These are phyloP conservation scores for Incurvaria masculella DNA, from an alignment of 2,888 invertebrate species.

Conservation along the genomic window DNA sequence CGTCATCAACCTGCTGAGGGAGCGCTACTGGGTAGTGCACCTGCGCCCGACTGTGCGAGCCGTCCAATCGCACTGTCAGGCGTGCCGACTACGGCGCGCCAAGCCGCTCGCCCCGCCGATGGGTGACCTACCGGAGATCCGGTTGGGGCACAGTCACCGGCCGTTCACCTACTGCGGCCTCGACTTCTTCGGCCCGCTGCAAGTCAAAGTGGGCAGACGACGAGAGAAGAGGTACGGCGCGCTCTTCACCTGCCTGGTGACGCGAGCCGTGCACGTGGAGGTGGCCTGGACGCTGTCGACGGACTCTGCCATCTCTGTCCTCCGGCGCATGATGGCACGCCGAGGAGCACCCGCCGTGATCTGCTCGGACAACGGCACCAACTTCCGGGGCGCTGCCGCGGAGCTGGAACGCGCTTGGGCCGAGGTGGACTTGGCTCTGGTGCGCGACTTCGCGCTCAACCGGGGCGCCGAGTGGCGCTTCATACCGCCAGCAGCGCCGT, in stretches of 20 bases:
- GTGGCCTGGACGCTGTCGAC: slow-evolving; percentile 12
- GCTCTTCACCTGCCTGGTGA: slow-evolving; percentile 18
- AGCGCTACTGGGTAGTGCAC: slow-evolving; percentile 5
- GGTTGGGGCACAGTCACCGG: slow-evolving; percentile 3
- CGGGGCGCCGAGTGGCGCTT: too few species aligned
- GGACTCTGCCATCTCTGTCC: slow-evolving; percentile 11
- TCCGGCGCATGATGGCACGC: slow-evolving; percentile 14
- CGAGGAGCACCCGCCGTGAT: slow-evolving; percentile 13
- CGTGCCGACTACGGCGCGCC: slow-evolving; percentile 1
- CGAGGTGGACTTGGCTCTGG: too few species aligned
- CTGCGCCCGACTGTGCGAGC: slow-evolving; percentile 6
- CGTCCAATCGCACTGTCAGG: neutral
- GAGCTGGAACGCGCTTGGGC: neutral
- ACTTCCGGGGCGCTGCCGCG: slow-evolving; percentile 3
- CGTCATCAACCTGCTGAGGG: slow-evolving; percentile 8
- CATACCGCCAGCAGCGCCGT: neutral
- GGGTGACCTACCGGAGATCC: slow-evolving; percentile 1
- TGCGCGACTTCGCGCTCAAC: too few species aligned
- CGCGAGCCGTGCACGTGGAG: slow-evolving; percentile 17
- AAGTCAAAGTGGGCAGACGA: too few species aligned
- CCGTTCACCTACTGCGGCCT: neutral
- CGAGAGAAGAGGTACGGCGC: slow-evolving; percentile 11
- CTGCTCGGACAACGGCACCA: neutral
- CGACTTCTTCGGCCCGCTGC: too few species aligned
- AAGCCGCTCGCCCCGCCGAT: neutral